These are phyloP conservation scores for Drosophila nr. perissopoda DNA, from an alignment of 2,888 invertebrate species.

Conservation along the genomic window DNA sequence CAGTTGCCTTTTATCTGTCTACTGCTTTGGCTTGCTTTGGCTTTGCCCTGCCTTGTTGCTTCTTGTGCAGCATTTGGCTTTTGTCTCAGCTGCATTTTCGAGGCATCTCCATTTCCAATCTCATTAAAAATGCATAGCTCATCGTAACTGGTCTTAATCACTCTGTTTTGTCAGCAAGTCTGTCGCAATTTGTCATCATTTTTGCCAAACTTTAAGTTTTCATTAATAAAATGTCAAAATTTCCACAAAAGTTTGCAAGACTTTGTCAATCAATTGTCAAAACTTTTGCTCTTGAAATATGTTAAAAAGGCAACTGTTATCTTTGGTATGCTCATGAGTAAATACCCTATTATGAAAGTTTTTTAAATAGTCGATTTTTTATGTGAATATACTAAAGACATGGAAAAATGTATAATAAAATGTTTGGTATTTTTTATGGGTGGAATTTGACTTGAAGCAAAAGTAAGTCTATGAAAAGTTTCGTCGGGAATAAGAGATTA, in stretches of 20 bases:
- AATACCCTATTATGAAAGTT: background rate
- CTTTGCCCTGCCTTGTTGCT: slow-evolving; percentile 21
- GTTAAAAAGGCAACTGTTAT: background rate
- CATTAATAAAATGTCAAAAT: slow-evolving; percentile 57
- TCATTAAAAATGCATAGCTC: slow-evolving; percentile 54
- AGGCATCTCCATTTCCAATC: slow-evolving; percentile 2
- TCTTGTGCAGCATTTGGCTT: slow-evolving; percentile 36
- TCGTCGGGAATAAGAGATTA: background rate
- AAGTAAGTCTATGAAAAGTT: background rate
- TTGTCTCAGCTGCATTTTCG: slow-evolving; percentile 35
- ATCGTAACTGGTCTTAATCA: slow-evolving; percentile 15
- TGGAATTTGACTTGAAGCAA: background rate
- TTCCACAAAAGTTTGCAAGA: slow-evolving; percentile 42
- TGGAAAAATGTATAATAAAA: background rate
- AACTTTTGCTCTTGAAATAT: slow-evolving; percentile 30
- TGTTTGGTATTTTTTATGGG: background rate
- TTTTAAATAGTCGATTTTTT: background rate
- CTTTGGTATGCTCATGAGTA: background rate
- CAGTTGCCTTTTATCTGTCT: slow-evolving; percentile 19
- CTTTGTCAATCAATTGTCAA: slow-evolving; percentile 60
- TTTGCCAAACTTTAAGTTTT: slow-evolving; percentile 40
- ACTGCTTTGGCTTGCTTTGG: background rate
- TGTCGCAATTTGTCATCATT: slow-evolving; percentile 49
- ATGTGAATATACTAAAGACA: background rate
- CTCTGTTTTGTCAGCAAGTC: slow-evolving; percentile 38